Evolutionary conservation across 2,888 invertebrate species (phyloP), one percentile per base, ranked within the genome.

Genomic region (Drosophila eohydei): DNA sequence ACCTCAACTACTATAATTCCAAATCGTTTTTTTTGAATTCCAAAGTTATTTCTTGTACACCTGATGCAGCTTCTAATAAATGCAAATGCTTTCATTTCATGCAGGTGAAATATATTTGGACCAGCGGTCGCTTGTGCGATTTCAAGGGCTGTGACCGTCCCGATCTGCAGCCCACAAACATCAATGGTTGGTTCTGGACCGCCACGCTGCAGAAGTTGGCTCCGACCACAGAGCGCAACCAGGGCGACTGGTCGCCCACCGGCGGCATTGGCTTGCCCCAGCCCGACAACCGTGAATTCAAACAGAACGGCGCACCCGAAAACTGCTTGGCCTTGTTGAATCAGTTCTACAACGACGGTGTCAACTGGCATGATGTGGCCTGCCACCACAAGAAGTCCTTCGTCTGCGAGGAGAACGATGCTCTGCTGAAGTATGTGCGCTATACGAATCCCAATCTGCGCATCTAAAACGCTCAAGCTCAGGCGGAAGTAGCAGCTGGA

Each of bases 161-260:
- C 36, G 97, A 97, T 92, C 94, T 97, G 81, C 95, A 97, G 83
- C 97, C 97, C 40, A 94, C 95, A 74, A 94, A 95, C 62, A 93
- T 97, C 76, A 97, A 97, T 91, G 97, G 97, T 43, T 97, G 97
- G 97, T 97, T 97, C 94, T 97, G 97, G 97, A 97, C 97, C 28
- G 97, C 96, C 41, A 97, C 95, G 86, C 95, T 96, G 60, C 97
- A 96, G 93, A 97, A 97, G 92, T 93, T 97, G 85, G 96, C 97
- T 1, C 96, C 97, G 54, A 96, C 97, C 62, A 96, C 95, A 64
- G 95, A 97, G 93, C 95, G 97, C 58, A 94, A 95, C 60, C 97
- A 97, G 91, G 97, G 96, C 92, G 97, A 97, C 93, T 97, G 97
- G 97, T 97, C 97, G 41, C 96, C 96, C 91, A 95, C 94, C 78